A percentile compares a stretch with the other conserved stretches of the same genome.
phyloP scores from a whole-genome alignment of 2,797 vertebrate species.

The Nannoperca obscura region DNA sequence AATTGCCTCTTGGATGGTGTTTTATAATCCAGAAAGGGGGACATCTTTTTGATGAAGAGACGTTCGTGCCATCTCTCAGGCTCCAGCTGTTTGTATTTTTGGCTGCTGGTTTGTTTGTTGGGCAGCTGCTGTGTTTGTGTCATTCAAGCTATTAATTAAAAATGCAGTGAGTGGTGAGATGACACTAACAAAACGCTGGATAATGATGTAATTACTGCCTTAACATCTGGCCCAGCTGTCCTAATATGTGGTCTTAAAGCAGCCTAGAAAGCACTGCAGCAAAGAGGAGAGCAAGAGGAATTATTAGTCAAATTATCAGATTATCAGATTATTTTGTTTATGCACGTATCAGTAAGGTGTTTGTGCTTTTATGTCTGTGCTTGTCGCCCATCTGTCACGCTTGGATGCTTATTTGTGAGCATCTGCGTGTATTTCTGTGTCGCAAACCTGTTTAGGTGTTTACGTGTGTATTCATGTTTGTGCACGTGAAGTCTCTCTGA shows the following conservation, averaged over 20 bases:
- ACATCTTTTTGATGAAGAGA: too few relatives aligned
- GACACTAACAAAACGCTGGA: conserved; percentile 62
- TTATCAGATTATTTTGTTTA: conserved; percentile 70
- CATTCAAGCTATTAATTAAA: conserved; percentile 57
- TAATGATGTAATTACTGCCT: conserved; percentile 63
- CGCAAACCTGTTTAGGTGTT: conserved; percentile 27
- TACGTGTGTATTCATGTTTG: neutral
- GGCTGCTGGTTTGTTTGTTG: conserved; percentile 54
- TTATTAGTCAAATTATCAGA: conserved; percentile 67
- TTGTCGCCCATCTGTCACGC: conserved; percentile 45
- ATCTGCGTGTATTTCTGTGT: conserved; percentile 43
- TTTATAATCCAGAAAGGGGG: too few relatives aligned
- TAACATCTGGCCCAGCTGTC: conserved; percentile 58
- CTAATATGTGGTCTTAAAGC: too few relatives aligned
- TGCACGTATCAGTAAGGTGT: conserved; percentile 35
- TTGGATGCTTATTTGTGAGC: conserved; percentile 14
- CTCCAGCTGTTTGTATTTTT: conserved; percentile 78
- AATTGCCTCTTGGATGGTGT: too few relatives aligned
- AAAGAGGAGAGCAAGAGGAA: neutral
- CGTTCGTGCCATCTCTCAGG: neutral
- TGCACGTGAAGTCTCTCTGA: neutral
- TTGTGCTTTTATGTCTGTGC: conserved; percentile 40
- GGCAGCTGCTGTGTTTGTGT: conserved; percentile 57
- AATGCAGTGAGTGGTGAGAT: conserved; percentile 30
- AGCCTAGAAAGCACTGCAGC: conserved; percentile 7